A percentile compares a stretch with the other conserved stretches of the same genome.
These are phyloP conservation scores for Nephrotoma flavescens DNA, from an alignment of 2,888 invertebrate species.

Conservation along the genomic window DNA sequence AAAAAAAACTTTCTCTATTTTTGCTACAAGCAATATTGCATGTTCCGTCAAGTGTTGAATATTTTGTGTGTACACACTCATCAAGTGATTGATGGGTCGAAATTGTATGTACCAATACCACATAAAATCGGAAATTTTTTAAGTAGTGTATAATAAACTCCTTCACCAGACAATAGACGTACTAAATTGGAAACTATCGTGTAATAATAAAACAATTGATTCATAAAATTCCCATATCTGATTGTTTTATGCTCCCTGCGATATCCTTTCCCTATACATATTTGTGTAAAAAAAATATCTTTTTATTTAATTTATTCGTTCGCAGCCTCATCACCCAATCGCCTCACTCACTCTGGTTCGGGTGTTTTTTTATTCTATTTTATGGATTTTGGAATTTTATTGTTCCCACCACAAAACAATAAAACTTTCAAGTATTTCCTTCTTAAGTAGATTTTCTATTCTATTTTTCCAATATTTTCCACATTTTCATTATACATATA, in stretches of 20 bases:
- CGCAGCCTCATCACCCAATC: background rate
- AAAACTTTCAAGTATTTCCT: background rate
- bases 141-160: background rate
- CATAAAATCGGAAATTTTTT: background rate
- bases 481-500: background rate
- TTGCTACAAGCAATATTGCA: background rate
- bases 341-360: background rate
- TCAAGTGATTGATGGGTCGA: background rate
- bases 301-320: background rate
- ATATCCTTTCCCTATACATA: background rate
- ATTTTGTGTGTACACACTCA: background rate
- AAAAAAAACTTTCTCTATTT: background rate
- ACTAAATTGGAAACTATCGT: background rate
- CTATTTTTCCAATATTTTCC: background rate
- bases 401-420: background rate
- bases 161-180: background rate
- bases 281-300: background rate
- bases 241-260: background rate
- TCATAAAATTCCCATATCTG: background rate
- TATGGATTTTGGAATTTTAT: background rate
- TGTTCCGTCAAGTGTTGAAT: background rate
- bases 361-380: background rate
- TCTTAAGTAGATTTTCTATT: background rate
- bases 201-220: background rate
- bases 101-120: background rate